These are phyloP conservation scores for Agriotes lineatus DNA, from an alignment of 2,888 invertebrate species.

Conservation along the genomic window DNA sequence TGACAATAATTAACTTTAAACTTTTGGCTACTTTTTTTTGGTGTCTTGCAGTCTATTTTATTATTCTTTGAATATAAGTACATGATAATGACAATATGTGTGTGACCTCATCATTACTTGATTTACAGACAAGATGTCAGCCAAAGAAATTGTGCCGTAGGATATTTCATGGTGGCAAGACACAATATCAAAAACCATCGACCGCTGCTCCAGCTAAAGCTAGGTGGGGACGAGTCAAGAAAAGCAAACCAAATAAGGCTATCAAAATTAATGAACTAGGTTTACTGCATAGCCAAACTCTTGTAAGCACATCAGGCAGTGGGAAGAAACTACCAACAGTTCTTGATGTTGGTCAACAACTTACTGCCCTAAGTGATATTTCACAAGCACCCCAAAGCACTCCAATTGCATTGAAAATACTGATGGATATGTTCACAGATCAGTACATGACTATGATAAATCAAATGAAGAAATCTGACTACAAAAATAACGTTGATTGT, in stretches of 20 bases:
- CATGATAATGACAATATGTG: no score
- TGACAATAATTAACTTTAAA: no score
- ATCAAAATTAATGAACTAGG: constrained; percentile 89
- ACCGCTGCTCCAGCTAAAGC: constrained; percentile 65
- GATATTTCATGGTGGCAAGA: constrained; percentile 67
- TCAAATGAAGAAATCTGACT: constrained; percentile 85
- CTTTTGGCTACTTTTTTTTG: no score
- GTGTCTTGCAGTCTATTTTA: no score
- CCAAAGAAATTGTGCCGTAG: constrained; percentile 67
- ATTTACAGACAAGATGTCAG: constrained; percentile 58
- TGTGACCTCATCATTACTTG: not conserved
- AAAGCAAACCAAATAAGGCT: constrained; percentile 73
- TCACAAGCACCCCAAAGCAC: constrained; percentile 82
- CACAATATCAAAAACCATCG: constrained; percentile 54
- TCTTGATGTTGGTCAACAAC: constrained; percentile 91
- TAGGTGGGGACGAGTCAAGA: constrained; percentile 73
- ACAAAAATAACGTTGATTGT: constrained; percentile 76
- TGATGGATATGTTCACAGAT: constrained; percentile 86
- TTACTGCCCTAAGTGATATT: constrained; percentile 84
- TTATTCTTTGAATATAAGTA: no score
- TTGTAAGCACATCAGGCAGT: constrained; percentile 87
- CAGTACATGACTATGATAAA: constrained; percentile 89
- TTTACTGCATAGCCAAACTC: constrained; percentile 88
- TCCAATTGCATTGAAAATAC: constrained; percentile 88
- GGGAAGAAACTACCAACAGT: constrained; percentile 86